Percentiles rank a stretch among this genome's conserved stretches.
These are phyloP conservation scores for Aphodius granarius DNA, from an alignment of 2,888 invertebrate species.

Conservation along the genomic window DNA sequence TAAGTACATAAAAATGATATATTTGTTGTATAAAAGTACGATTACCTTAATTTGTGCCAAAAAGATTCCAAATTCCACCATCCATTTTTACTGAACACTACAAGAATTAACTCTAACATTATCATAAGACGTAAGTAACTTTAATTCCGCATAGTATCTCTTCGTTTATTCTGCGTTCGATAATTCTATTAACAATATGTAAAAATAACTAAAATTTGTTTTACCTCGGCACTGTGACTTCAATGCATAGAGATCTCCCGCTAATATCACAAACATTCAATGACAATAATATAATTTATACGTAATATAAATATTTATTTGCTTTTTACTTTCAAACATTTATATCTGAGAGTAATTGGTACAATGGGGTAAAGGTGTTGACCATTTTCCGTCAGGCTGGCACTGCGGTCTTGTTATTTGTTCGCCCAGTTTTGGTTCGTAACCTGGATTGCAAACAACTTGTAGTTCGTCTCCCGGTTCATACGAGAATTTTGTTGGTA, in stretches of 20 bases:
- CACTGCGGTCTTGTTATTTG: conserved; percentile 58
- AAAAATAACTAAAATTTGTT: conserved; percentile 25
- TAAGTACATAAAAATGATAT: conserved; percentile 19
- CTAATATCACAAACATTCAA: conserved; percentile 37
- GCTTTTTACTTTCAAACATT: conserved; percentile 18
- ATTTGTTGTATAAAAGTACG: neutral
- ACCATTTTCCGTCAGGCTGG: conserved; percentile 70
- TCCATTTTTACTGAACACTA: neutral
- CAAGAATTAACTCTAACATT: neutral
- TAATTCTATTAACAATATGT: conserved; percentile 24
- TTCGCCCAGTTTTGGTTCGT: conserved; percentile 52
- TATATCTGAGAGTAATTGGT: conserved; percentile 59
- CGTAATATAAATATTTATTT: conserved; percentile 10
- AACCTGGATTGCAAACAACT: conserved; percentile 70
- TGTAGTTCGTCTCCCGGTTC: conserved; percentile 73
- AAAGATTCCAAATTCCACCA: neutral
- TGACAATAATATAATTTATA: conserved; percentile 27
- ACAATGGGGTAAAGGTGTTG: conserved; percentile 67
- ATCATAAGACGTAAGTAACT: neutral
- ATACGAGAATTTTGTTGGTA: conserved; percentile 73
- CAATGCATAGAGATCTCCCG: neutral
- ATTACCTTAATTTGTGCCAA: neutral
- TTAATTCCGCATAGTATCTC: neutral
- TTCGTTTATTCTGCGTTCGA: conserved; percentile 10
- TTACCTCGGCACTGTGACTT: conserved; percentile 11